Conservation (phyloP, 1,140 invertebrate species). For the Apocrypta bakeri region DNA sequence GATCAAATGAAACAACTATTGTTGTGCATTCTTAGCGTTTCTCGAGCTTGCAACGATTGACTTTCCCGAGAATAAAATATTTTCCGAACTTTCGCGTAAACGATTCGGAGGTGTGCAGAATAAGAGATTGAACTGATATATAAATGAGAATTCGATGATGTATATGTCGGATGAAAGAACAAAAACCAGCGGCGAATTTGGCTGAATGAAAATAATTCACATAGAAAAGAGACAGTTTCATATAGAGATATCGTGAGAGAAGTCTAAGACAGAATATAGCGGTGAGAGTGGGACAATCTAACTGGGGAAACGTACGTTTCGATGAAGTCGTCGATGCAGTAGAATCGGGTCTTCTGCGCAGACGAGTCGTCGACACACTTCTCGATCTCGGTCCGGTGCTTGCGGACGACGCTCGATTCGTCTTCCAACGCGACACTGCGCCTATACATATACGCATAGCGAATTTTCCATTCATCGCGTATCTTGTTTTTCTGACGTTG, state of each 20-base stretch:
- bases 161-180: not conserved
- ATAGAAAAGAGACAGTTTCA: not conserved
- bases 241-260: constrained; percentile 2
- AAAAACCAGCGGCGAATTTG: not conserved
- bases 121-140: not conserved
- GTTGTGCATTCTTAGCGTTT: too few species aligned
- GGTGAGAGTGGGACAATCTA: not conserved
- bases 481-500: not conserved
- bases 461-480: not conserved
- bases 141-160: not conserved
- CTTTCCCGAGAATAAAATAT: too few species aligned
- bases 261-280: not conserved
- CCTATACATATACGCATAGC: not conserved
- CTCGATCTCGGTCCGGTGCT: constrained; percentile 30
- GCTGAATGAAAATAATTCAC: not conserved
- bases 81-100: too few species aligned
- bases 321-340: not conserved
- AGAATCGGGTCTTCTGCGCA: not conserved
- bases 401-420: constrained; percentile 12
- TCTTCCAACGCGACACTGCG: constrained; percentile 43
- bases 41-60: not conserved
- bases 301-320: constrained; percentile 43
- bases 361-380: constrained; percentile 38
- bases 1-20: too few species aligned
- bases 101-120: too few species aligned